phyloP scores from a whole-genome alignment of 2,888 invertebrate species.

The Nudaria mundana region DNA sequence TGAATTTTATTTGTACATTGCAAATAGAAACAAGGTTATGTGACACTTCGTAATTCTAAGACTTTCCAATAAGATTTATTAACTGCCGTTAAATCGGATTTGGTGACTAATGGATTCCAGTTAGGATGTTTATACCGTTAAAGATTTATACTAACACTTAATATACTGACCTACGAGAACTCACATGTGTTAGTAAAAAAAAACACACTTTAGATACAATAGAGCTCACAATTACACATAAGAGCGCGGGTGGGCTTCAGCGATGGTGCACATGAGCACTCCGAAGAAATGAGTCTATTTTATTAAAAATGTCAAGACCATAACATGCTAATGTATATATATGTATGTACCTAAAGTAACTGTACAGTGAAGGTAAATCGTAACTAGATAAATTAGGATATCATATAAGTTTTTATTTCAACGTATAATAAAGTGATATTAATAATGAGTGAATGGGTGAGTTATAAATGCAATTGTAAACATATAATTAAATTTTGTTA shows the following conservation, averaged over 20 bases:
- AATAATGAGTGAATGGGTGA: conserved; percentile 25
- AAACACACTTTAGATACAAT: background rate
- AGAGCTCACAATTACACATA: conserved; percentile 4
- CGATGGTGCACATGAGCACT: conserved; percentile 34
- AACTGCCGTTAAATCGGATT: background rate
- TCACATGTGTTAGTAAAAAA: no score
- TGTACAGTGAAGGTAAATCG: background rate
- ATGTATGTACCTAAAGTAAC: conserved; percentile 38
- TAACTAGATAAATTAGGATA: background rate
- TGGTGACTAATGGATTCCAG: conserved; percentile 5
- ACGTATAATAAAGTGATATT: conserved; percentile 15
- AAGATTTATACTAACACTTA: background rate
- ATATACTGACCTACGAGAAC: no score
- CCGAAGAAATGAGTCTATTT: conserved; percentile 16
- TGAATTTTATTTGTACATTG: background rate
- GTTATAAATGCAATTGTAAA: conserved; percentile 18
- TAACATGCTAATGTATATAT: conserved; percentile 36
- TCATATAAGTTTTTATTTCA: conserved; percentile 7
- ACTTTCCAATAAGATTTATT: conserved; percentile 38
- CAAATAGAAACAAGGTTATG: background rate
- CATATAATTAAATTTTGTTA: conserved; percentile 22
- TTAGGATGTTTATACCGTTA: conserved; percentile 3
- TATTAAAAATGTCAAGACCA: conserved; percentile 12
- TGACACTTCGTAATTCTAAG: conserved; percentile 20
- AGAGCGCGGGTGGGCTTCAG: conserved; percentile 72